phyloP scores from a whole-genome alignment of 1,140 invertebrate genomes.

The Calliphora vicina region DNA sequence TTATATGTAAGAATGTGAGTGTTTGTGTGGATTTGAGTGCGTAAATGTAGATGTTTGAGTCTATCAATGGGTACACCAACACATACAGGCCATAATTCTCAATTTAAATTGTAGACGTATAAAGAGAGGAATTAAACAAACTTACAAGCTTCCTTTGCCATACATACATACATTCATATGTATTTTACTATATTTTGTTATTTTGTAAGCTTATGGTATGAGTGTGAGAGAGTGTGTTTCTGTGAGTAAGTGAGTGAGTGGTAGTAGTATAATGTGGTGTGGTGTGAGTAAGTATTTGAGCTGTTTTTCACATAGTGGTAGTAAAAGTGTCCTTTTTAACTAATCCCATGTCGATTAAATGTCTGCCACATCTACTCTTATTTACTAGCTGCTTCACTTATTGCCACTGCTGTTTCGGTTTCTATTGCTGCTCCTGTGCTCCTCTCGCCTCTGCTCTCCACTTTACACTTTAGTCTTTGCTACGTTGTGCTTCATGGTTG shows the following conservation, averaged over 20 bases:
- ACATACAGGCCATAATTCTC: slow-evolving; percentile 7
- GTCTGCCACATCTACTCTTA: slow-evolving; percentile 32
- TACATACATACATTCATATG: background rate
- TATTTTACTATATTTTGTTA: slow-evolving; percentile 1
- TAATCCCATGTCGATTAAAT: slow-evolving; percentile 33
- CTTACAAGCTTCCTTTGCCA: background rate
- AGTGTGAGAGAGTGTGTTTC: background rate
- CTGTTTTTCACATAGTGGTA: slow-evolving; percentile 12
- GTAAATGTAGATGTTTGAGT: background rate
- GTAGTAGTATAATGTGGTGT: background rate
- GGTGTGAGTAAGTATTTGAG: background rate
- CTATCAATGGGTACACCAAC: background rate
- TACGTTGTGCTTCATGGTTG: background rate
- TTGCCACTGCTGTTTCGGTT: no score
- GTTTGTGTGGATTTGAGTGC: no score
- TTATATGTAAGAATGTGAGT: background rate
- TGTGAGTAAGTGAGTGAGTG: background rate
- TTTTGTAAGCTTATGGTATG: background rate
- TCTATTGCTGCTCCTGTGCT: background rate
- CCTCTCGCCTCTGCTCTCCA: background rate
- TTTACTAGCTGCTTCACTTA: slow-evolving; percentile 29
- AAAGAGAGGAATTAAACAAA: background rate
- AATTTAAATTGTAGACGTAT: slow-evolving; percentile 31
- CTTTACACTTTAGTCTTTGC: background rate
- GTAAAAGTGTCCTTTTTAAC: slow-evolving; percentile 36